Conservation (phyloP, 1,140 invertebrate species). For the Carposina sasakii region DNA sequence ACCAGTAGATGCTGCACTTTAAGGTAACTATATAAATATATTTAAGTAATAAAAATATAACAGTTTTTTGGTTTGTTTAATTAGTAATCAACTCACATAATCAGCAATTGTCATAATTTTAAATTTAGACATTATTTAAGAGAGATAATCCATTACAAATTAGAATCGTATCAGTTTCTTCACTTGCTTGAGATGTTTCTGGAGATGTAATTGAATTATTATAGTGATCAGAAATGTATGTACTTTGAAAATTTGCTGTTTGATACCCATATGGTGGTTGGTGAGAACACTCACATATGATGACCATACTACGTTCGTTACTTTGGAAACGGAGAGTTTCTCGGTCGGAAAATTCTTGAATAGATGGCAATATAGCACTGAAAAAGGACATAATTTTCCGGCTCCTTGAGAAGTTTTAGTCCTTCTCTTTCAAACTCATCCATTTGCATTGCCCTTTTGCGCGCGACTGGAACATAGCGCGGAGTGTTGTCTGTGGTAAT, state of each 20-base stretch:
- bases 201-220: slow-evolving; percentile 9
- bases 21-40: slow-evolving; percentile 20
- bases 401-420: slow-evolving; percentile 9
- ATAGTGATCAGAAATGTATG: slow-evolving; percentile 7
- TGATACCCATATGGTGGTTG: slow-evolving; percentile 10
- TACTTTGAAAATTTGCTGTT: slow-evolving; percentile 10
- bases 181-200: slow-evolving; percentile 7
- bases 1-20: slow-evolving; percentile 29
- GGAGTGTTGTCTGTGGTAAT: slow-evolving; percentile 10
- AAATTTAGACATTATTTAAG: slow-evolving; percentile 5
- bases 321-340: slow-evolving; percentile 9
- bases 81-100: slow-evolving; percentile 6
- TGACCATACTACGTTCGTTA: slow-evolving; percentile 6
- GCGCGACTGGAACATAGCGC: slow-evolving; percentile 20
- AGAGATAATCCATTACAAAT: background rate
- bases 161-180: slow-evolving; percentile 7
- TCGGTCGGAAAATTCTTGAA: slow-evolving; percentile 5
- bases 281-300: slow-evolving; percentile 9
- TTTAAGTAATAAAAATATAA: slow-evolving; percentile 9
- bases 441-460: slow-evolving; percentile 20
- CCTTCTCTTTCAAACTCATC: slow-evolving; percentile 21
- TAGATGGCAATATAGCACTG: slow-evolving; percentile 8
- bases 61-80: slow-evolving; percentile 3
- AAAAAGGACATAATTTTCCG: slow-evolving; percentile 10
- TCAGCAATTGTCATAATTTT: slow-evolving; percentile 10